phyloP scores from a whole-genome alignment of 1,140 invertebrate genomes.

The Microplitis mediator region DNA sequence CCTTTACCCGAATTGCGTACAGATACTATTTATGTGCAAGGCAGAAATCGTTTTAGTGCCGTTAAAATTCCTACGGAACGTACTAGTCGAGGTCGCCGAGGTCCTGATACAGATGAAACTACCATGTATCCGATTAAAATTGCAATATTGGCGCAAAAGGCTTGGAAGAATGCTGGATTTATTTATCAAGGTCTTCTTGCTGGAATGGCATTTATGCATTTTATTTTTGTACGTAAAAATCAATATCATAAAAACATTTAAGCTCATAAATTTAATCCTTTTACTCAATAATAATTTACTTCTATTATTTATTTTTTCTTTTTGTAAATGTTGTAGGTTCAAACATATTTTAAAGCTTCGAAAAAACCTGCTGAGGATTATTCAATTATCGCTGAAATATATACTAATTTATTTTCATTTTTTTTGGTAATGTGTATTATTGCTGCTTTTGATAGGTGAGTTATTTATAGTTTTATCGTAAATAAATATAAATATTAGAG shows the following conservation, averaged over 20 bases:
- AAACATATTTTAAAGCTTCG: slow-evolving; percentile 43
- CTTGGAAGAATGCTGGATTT: slow-evolving; percentile 47
- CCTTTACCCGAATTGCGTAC: slow-evolving; percentile 50
- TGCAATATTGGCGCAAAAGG: slow-evolving; percentile 49
- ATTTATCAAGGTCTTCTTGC: slow-evolving; percentile 56
- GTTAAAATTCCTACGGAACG: slow-evolving; percentile 46
- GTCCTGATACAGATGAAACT: slow-evolving; percentile 29
- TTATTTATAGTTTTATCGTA: not conserved
- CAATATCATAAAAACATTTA: not conserved
- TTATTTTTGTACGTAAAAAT: slow-evolving; percentile 47
- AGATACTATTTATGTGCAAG: slow-evolving; percentile 57
- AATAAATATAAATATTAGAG: too few relatives aligned
- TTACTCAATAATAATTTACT: not conserved
- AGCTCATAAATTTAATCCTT: not conserved
- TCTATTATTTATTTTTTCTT: slow-evolving; percentile 17
- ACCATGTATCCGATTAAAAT: slow-evolving; percentile 43
- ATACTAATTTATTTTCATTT: slow-evolving; percentile 51
- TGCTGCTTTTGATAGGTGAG: slow-evolving; percentile 54
- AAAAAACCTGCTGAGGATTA: slow-evolving; percentile 41
- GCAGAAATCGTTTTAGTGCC: slow-evolving; percentile 54
- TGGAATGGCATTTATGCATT: slow-evolving; percentile 56
- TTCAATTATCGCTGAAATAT: slow-evolving; percentile 46
- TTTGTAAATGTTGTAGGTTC: slow-evolving; percentile 37
- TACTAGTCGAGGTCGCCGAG: slow-evolving; percentile 26
- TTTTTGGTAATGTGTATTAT: slow-evolving; percentile 48